Base-by-base conservation (phyloP, 1,140 invertebrate genomes). In the Chironomus striatipennis region DNA sequence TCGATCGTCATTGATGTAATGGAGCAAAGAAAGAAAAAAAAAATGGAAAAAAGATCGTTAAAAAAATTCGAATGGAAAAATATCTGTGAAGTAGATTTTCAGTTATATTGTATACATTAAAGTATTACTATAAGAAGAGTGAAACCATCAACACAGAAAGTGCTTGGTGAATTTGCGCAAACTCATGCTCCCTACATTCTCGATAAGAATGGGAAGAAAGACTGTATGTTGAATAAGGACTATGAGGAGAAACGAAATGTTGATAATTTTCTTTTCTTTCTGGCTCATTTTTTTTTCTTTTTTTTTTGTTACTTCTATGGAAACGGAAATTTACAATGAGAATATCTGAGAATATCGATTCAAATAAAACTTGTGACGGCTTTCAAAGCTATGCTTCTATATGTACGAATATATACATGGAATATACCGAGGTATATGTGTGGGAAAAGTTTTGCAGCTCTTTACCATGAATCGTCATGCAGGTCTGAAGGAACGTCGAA, bases 331-430 rank as follows among this genome's bases (percentile, higher is more conserved):
- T 70, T 70, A 70, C 65, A 70, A 70, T 70, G 65, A 70, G 65
- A 70, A 70, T 70, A 70, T 70, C 65, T 70, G 65, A 70, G 65
- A 70, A 70, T 70, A 70, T 70, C 65, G 65, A 70, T 70, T 70
- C 65, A 70, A 70, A 70, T 70, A 70, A 70, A 21, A 70, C 65
- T 70, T 21, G 65, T 20, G 20, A 70, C 20, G 65, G 65, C 65
- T 70, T 20, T 17, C 10, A 21, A 21, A 20, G 65, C 20, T 18
- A 18, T 70, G 65, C 18, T 7, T n/a, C n/a, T n/a, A n/a, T n/a
- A 17, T 10, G 17, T 70, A 21, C 20, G 65, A 70, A 18, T 70
- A 21, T 57, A 57, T 18, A 10, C 65, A 17, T 18, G 65, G 65
- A 18, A 21, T 70, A 9, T 6, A 20, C 1, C 12, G 47, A 57